Base-by-base conservation (phyloP, 35 echinoderm and acorn worm species). In the Ophiothrix spiculata region DNA sequence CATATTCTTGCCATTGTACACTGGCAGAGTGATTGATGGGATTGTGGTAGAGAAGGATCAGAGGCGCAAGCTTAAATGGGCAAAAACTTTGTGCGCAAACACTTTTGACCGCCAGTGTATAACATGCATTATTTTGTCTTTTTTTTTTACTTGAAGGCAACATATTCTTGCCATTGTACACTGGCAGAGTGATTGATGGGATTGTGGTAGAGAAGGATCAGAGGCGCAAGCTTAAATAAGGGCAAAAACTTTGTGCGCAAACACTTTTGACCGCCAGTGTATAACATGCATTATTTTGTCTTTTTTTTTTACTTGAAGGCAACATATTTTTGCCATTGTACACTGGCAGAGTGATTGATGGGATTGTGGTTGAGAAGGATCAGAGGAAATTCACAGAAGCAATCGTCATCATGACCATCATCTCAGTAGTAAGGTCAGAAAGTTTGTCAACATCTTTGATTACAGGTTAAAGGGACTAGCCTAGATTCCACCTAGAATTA, bases 21-120 rank as follows among this genome's bases (percentile, higher is more conserved):
- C 90, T 46, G 94, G 94, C 21, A 75, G 90, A 77, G 90, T 92
- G 10, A 89, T 97, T 49, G 84, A 97, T 89, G 94, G 94, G 19
- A 92, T 97, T 17, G 90, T 92, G 4, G 87, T 92, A 17, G 82
- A 89, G 36, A 38, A 83, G 4, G 76, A 83, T 28, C n/a, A n/a
- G n/a, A n/a, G n/a, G n/a, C n/a, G n/a, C n/a, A n/a, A n/a, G n/a
- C n/a, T n/a, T n/a, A n/a, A n/a, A n/a, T n/a, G n/a, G n/a, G n/a
- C n/a, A n/a, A n/a, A n/a, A n/a, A n/a, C n/a, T n/a, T n/a, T n/a
- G n/a, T n/a, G n/a, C n/a, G n/a, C n/a, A n/a, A n/a, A n/a, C n/a
- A n/a, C n/a, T n/a, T n/a, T n/a, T n/a, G n/a, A n/a, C n/a, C n/a
- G n/a, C n/a, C n/a, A n/a, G n/a, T n/a, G n/a, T n/a, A n/a, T n/a